phyloP scores from a whole-genome alignment of 2,113 vertebrate species.

The Clarias gariepinus region DNA sequence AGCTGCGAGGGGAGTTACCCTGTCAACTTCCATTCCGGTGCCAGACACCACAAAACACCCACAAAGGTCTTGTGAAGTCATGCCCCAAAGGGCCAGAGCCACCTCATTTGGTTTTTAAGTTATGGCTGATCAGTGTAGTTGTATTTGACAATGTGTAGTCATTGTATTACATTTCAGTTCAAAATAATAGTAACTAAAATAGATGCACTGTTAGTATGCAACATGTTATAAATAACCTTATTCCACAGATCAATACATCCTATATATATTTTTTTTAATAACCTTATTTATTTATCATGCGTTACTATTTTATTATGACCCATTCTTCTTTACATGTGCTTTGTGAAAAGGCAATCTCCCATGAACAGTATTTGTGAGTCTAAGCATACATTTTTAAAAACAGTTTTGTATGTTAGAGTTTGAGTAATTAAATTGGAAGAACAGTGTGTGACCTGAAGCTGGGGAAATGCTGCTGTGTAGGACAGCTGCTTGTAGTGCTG shows the following conservation, averaged over 20 bases:
- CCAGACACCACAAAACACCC: no score
- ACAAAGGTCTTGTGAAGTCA: no score
- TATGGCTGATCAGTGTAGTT: no score
- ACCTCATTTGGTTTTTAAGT: no score
- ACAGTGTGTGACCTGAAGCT: slow-evolving; percentile 79
- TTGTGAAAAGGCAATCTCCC: not conserved
- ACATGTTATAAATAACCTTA: not conserved
- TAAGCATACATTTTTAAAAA: not conserved
- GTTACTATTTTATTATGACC: not conserved
- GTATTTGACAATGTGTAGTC: no score
- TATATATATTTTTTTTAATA: no score
- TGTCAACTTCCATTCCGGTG: no score
- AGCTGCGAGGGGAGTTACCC: no score
- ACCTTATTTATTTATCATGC: not conserved
- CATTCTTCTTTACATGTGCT: not conserved
- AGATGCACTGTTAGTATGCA: not conserved
- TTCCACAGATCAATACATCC: not conserved
- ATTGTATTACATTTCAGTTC: no score
- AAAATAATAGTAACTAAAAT: no score
- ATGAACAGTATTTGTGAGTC: not conserved
- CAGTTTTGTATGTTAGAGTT: not conserved
- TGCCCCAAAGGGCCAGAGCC: no score
- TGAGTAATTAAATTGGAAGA: not conserved
- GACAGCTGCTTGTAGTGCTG: slow-evolving; percentile 98
- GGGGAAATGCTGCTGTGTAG: slow-evolving; percentile 89